These are phyloP conservation scores for Ladona fulva DNA, from an alignment of 1,140 invertebrate genomes.

Conservation along the genomic window DNA sequence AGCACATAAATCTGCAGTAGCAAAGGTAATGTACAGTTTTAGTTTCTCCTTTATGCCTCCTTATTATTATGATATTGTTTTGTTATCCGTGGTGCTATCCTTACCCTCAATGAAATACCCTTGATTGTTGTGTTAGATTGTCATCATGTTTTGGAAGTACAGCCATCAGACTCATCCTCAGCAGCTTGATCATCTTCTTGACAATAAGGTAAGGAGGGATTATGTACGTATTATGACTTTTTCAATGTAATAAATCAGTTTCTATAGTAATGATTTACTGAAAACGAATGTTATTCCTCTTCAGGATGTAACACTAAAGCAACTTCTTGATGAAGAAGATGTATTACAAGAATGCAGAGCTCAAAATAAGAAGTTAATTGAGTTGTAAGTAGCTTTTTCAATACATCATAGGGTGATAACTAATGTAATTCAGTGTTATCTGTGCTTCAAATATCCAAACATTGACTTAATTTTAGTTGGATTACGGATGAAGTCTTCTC, in stretches of 20 bases:
- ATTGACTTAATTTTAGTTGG: constrained; percentile 5
- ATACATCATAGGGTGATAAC: no score
- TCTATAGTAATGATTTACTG: not conserved
- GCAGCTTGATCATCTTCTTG: not conserved
- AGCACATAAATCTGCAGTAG: not conserved
- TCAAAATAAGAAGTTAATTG: constrained; percentile 82
- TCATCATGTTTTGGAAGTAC: not conserved
- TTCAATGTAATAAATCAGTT: no score
- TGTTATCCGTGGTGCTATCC: no score
- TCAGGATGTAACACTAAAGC: constrained; percentile 81
- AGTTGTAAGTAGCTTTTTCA: constrained; percentile 65
- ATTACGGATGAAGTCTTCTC: no score
- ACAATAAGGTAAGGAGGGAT: not conserved
- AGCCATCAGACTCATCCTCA: not conserved
- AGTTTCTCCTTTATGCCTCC: no score
- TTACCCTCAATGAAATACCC: no score
- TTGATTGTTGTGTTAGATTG: not conserved
- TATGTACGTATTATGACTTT: no score
- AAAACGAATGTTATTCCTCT: constrained; percentile 29
- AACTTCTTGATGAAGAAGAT: constrained; percentile 89
- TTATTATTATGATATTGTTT: no score
- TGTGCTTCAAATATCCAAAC: no score
- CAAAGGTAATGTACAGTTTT: no score
- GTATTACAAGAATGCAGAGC: constrained; percentile 92
- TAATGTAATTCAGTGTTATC: no score